phyloP scores from a whole-genome alignment of 2,888 invertebrate species.

The Prosopocoilus inquinatus region DNA sequence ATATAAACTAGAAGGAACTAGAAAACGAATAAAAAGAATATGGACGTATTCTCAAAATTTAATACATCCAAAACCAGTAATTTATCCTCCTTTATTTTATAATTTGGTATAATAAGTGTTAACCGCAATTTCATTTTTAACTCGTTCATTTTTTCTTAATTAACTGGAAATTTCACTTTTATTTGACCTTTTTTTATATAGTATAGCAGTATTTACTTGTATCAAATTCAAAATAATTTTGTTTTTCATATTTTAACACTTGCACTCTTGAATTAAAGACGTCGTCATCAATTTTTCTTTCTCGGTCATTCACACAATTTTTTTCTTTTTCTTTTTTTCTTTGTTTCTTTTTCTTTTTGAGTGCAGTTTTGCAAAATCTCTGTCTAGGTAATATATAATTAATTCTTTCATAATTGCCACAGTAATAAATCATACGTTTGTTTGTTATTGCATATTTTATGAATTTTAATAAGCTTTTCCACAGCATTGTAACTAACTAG shows the following conservation, averaged over 20 bases:
- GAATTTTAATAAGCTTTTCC: too few species aligned
- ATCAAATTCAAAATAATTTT: too few species aligned
- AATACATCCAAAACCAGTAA: conserved; percentile 10
- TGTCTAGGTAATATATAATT: too few species aligned
- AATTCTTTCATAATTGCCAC: conserved; percentile 10
- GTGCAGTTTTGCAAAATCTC: too few species aligned
- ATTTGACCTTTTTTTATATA: background rate
- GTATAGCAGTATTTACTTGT: too few species aligned
- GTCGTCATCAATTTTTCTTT: too few species aligned
- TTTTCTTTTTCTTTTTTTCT: too few species aligned
- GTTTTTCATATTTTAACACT: too few species aligned
- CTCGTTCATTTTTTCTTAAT: background rate
- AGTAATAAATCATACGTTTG: conserved; percentile 8
- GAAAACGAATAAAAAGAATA: conserved; percentile 4
- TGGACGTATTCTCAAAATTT: conserved; percentile 7
- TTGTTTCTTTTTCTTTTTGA: too few species aligned
- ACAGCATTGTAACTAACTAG: too few species aligned
- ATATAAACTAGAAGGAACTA: conserved; percentile 29
- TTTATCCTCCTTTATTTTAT: conserved; percentile 16
- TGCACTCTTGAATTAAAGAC: too few species aligned
- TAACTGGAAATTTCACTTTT: conserved; percentile 4
- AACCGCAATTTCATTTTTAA: conserved; percentile 6
- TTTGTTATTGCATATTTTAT: conserved; percentile 1
- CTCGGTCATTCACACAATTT: too few species aligned
- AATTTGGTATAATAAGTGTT: conserved; percentile 14